Base-by-base conservation (phyloP, 2,888 invertebrate genomes). In the Temnothorax unifasciatus region DNA sequence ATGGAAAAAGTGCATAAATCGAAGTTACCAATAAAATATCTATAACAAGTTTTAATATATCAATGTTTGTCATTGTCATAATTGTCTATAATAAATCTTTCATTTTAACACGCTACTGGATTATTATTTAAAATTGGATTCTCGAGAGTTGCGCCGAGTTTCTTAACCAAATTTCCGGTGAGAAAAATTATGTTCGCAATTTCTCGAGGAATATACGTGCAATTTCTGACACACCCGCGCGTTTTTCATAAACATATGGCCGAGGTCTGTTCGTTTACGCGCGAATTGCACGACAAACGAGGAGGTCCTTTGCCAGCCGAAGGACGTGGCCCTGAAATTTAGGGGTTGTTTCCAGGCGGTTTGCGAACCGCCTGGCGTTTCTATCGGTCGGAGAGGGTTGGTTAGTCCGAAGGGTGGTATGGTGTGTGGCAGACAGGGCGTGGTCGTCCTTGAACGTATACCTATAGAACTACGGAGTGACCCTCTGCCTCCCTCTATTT, bases 361-460 rank as follows among this genome's bases (percentile, higher is more conserved):
- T 90, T 90, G 89, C 86, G 90, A 92, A 92, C 90, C 91, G 90
- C 92, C 91, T 88, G 89, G 89, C 79, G 85, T 79, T 79, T 61
- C 87, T 87, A 86, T 85, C 63, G 50, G 54, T 34, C 64, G 75
- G 74, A 63, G 90, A 87, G 91, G 90, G 90, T 90, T 88, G 85
- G 87, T 74, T 86, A 90, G 83, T 29, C 66, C 69, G 68, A 85
- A 89, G 89, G 85, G 90, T 89, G 86, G 85, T 87, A 47, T 79
- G 75, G 63, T 76, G 76, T 87, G 85, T 86, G 88, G 91, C 93
- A 94, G 94, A 94, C 94, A 94, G 94, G 94, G 94, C 94, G 94
- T 94, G 94, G 94, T 93, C 93, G 94, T 89, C 93, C 94, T 94
- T 94, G 94, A 93, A 93, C 93, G 92, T 91, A 91, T 91, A 91